Evolutionary conservation across 2,797 vertebrate genomes (phyloP).

Genomic region (Sebastes diploproa): DNA sequence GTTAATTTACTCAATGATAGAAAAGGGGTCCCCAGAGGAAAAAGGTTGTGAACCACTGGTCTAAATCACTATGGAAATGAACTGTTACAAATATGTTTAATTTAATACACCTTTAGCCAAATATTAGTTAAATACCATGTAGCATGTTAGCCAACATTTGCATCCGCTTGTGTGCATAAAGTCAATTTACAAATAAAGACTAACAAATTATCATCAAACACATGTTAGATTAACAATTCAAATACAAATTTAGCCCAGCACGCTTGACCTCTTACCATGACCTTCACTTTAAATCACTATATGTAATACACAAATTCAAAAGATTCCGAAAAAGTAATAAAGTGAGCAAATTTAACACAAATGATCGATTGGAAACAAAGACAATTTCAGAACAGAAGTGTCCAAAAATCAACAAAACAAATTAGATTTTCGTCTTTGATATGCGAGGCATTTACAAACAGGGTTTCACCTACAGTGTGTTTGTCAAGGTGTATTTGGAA

Average conservation of each 20-base stretch:
- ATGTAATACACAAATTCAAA: background rate
- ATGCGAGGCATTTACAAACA: background rate
- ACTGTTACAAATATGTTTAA: too few relatives aligned
- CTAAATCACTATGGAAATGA: too few relatives aligned
- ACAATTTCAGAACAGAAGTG: background rate
- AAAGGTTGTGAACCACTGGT: too few relatives aligned
- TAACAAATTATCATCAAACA: background rate
- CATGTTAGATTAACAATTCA: background rate
- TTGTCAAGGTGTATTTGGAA: background rate
- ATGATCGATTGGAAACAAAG: background rate
- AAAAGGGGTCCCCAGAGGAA: too few relatives aligned
- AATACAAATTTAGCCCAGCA: background rate
- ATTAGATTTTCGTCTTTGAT: background rate
- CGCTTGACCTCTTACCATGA: background rate
- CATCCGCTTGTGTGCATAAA: background rate
- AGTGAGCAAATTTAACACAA: background rate
- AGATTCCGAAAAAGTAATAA: background rate
- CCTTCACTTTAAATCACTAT: background rate
- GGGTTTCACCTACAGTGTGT: background rate
- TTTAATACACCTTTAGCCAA: background rate
- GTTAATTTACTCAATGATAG: too few relatives aligned
- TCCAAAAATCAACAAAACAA: background rate
- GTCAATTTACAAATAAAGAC: background rate
- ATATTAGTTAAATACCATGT: background rate
- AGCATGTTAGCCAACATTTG: background rate